Evolutionary conservation across 1,140 invertebrate species (phyloP).

Genomic region (Hypothenemus hampei): DNA sequence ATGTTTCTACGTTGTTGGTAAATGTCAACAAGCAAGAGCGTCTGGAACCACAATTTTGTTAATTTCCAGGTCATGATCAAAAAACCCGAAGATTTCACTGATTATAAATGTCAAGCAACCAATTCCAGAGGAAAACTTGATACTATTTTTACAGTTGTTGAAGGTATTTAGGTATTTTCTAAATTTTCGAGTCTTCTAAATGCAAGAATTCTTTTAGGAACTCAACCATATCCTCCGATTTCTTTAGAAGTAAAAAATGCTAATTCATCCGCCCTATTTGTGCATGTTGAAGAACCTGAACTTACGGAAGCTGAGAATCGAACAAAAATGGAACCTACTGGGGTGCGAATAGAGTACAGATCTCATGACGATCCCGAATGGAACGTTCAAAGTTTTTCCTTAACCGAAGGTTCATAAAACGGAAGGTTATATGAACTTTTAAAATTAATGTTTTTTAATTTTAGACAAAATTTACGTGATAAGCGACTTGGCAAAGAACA

Average conservation of each 20-base stretch:
- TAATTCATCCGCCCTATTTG: constrained; percentile 46
- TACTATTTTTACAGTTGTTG: not conserved
- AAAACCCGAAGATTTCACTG: not conserved
- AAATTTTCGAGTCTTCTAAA: not conserved
- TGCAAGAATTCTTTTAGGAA: constrained; percentile 39
- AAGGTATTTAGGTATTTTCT: not conserved
- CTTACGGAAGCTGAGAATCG: constrained; percentile 8
- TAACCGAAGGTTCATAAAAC: constrained; percentile 22
- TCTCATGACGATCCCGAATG: constrained; percentile 22
- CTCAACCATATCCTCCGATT: constrained; percentile 48
- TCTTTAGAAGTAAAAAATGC: constrained; percentile 42
- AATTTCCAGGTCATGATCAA: not conserved
- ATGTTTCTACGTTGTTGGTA: constrained; percentile 32
- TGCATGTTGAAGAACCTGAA: constrained; percentile 40
- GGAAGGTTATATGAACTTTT: not conserved
- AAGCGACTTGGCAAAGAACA: constrained; percentile 31
- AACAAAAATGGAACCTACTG: constrained; percentile 27
- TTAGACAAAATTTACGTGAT: constrained; percentile 35
- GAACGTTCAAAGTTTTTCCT: constrained; percentile 27
- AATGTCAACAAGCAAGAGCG: not conserved
- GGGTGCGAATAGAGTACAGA: constrained; percentile 32
- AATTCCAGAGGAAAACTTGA: not conserved
- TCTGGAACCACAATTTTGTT: not conserved
- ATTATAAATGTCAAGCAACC: constrained; percentile 3
- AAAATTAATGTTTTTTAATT: constrained; percentile 16